Evolutionary conservation across 2,113 vertebrate genomes (phyloP), one percentile per base, ranked within the genome.

Genomic region (Cephalopholis sonnerati): DNA sequence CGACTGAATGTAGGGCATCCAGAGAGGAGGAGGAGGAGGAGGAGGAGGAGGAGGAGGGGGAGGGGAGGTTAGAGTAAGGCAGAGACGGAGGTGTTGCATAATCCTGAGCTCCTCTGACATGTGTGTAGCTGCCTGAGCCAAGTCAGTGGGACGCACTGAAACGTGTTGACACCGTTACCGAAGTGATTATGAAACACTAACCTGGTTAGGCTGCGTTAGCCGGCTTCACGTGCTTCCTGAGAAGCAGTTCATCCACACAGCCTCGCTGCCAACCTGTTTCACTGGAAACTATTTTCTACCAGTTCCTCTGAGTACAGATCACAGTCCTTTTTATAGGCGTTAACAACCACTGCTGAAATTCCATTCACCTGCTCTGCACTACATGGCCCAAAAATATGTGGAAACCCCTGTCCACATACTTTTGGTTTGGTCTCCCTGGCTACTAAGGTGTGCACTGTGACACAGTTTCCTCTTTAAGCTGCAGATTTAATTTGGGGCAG

Each of bases 91-190:
- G 24, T 69, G 80, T 92, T 93, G 77, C 91, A 48, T 90, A 92
- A 94, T 86, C 62, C 71, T 18, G 72, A 77, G 63, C 76, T 69
- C 25, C 67, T 20, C 78, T 73, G 75, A 88, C 89, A 92, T 92
- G 89, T 93, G 87, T 7, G 61, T 36, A 15, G 84, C 77, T n/a
- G 64, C 75, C 75, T 51, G 77, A 87, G 73, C 57, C 29, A 7
- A 88, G 89, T 81, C 84, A 85, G 87, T 85, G 63, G 87, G 85
- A 74, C 72, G 59, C 74, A 4, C n/a, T 16, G 73, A 78, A 91
- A 83, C 61, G 70, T 79, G 90, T 75, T 81, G 85, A 86, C 78
- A 77, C 77, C 2, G 58, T 89, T 87, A 79, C 62, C 0, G 20
- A 62, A 62, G 85, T 1, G 17, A 25, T 91, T 90, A 90, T 53